Evolutionary conservation across 2,797 vertebrate species (phyloP).

Genomic region (Hydrocynus forskahlii): DNA sequence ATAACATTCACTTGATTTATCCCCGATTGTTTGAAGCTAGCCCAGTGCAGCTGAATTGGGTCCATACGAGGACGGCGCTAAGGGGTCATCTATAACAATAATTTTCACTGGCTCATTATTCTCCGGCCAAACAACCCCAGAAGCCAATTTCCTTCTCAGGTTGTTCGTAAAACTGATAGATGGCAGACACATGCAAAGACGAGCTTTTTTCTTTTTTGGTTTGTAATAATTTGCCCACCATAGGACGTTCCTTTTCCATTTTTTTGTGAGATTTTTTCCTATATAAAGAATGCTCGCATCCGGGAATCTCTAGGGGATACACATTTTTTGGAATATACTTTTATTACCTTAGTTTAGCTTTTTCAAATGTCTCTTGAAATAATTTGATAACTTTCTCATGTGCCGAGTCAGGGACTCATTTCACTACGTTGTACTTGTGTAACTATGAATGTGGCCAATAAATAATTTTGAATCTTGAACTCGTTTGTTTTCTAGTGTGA

Average conservation of each 20-base stretch:
- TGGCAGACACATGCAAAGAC: conserved; percentile 79
- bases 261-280: conserved; percentile 70
- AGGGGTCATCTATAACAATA: conserved; percentile 80
- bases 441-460: no score
- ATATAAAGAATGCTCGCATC: conserved; percentile 68
- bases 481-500: conserved; percentile 59
- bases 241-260: conserved; percentile 65
- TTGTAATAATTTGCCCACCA: conserved; percentile 70
- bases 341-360: no score
- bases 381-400: no score
- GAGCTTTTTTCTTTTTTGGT: conserved; percentile 53
- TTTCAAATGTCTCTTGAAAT: no score
- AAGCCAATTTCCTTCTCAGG: conserved; percentile 78
- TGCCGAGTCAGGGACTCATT: no score
- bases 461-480: no score
- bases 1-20: conserved; percentile 80
- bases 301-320: conserved; percentile 70
- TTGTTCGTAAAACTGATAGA: conserved; percentile 83
- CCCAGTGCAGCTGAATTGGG: conserved; percentile 71
- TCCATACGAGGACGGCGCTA: conserved; percentile 74
- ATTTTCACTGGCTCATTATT: conserved; percentile 82
- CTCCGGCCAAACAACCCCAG: conserved; percentile 72
- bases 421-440: no score
- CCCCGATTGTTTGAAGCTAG: conserved; percentile 75
- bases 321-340: conserved; percentile 49